Evolutionary conservation across 2,888 invertebrate genomes (phyloP).

Genomic region (Drosophila meridiana): DNA sequence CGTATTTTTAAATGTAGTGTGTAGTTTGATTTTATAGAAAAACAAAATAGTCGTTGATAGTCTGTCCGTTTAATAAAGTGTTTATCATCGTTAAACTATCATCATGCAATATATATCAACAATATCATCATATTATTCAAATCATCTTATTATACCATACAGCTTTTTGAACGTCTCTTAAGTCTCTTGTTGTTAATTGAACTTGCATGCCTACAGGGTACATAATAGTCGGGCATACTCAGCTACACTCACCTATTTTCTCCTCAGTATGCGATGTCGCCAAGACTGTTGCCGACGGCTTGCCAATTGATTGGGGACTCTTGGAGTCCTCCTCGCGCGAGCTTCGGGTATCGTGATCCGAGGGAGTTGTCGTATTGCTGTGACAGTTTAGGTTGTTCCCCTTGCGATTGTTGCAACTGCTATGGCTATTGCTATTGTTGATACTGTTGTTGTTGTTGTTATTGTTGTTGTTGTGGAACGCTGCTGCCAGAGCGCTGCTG

Average conservation of each 20-base stretch:
- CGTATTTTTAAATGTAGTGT: too few species aligned
- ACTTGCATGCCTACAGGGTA: background rate
- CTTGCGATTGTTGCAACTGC: constrained; percentile 50
- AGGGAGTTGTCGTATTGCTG: constrained; percentile 80
- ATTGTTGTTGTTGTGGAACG: constrained; percentile 57
- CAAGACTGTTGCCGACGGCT: constrained; percentile 47
- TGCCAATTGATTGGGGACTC: constrained; percentile 83
- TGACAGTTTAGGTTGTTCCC: constrained; percentile 51
- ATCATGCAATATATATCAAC: too few species aligned
- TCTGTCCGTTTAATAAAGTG: background rate
- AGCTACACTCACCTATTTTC: constrained; percentile 80
- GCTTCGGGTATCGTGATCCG: constrained; percentile 84
- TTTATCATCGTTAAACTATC: background rate
- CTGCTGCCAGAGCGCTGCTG: constrained; percentile 51
- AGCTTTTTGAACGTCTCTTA: background rate
- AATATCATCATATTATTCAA: too few species aligned
- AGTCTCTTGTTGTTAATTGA: background rate
- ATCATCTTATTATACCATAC: too few species aligned
- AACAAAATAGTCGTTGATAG: background rate
- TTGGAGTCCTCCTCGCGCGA: constrained; percentile 85
- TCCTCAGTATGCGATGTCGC: constrained; percentile 68
- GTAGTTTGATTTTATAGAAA: background rate
- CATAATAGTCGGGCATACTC: background rate
- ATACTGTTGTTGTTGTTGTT: constrained; percentile 54
- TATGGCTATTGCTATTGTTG: constrained; percentile 60